Evolutionary conservation across 2,888 invertebrate species (phyloP), one percentile per base, ranked within the genome.

Genomic region (Macrophya alboannulata): DNA sequence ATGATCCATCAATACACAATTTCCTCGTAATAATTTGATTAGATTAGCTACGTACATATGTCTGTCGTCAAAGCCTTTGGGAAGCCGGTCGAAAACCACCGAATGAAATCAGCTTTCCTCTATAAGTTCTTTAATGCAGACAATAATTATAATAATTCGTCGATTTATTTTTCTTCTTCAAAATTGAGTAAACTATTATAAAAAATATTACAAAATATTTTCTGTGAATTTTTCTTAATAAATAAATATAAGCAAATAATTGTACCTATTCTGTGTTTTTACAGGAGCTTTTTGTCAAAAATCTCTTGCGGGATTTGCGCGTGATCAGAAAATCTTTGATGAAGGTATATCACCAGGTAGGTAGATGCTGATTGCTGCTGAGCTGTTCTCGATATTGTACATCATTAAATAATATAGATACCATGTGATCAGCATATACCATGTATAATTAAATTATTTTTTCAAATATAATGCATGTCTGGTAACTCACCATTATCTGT

Each of bases 271-370:
- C 6, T 48, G 9, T 55, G 17, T 55, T 77, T 77, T 21, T 37
- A 55, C 77, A 77, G 77, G 55, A 77, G 77, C n/a, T 40, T 51
- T 37, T 55, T 77, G 77, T 77, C 77, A 8, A 77, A 31, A 77
- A 51, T 77, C 31, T 37, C 37, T 9, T 77, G 77, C n/a, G 77
- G 77, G 51, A 51, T 77, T 1, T 77, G 77, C 31, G 15, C 25
- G 17, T 77, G 37, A 37, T 15, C 37, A 15, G 55, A n/a, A 17
- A 10, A 15, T 4, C 51, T 31, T 10, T 15, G 31, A 77, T 45
- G 45, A 21, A 74, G 9, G 48, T 48, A 31, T 31, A 1, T 31
- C 3, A 31, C 31, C 31, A 12, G n/a, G 25, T 21, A n/a, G 12
- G 12, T 21, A 25, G 45, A 74, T 25, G 25, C 74, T 45, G 74